Conservation (phyloP, 2,113 vertebrate genomes). For the Centropristis striata region DNA sequence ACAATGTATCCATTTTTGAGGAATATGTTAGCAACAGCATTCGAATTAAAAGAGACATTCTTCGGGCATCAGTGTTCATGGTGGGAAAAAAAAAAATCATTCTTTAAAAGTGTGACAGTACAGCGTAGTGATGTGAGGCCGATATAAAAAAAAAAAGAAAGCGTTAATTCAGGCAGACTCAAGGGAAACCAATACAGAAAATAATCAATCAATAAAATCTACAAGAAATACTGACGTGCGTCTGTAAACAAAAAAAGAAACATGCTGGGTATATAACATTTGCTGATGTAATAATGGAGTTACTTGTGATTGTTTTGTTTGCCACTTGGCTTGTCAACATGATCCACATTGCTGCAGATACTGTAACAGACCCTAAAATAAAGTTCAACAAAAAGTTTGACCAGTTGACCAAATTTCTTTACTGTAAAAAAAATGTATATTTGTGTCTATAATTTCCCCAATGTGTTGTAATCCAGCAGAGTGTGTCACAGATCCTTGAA, state of each 20-base stretch:
- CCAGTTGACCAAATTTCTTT: background rate
- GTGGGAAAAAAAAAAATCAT: conserved; percentile 27
- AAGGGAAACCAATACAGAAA: conserved; percentile 46
- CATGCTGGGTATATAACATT: conserved; percentile 34
- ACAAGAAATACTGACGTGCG: conserved; percentile 63
- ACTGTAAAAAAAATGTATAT: background rate
- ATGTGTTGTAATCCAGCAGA: background rate
- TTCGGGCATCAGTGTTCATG: conserved; percentile 44
- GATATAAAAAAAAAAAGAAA: conserved; percentile 15
- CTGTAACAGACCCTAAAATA: conserved; percentile 34
- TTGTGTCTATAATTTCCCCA: background rate
- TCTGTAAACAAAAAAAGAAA: conserved; percentile 65
- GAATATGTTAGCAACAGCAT: conserved; percentile 62
- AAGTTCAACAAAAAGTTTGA: conserved; percentile 21
- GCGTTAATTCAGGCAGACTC: conserved; percentile 26
- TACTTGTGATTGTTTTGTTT: background rate
- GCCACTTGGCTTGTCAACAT: conserved; percentile 29
- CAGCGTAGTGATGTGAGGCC: conserved; percentile 25
- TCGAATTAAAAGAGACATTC: conserved; percentile 57
- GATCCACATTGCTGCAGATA: conserved; percentile 21
- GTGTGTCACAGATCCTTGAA: background rate
- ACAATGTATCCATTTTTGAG: conserved; percentile 49
- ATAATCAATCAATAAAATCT: conserved; percentile 43
- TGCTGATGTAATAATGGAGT: conserved; percentile 12
- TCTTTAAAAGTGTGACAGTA: conserved; percentile 34